These are phyloP conservation scores for Venusia cambrica DNA, from an alignment of 2,888 invertebrate species.

Conservation along the genomic window DNA sequence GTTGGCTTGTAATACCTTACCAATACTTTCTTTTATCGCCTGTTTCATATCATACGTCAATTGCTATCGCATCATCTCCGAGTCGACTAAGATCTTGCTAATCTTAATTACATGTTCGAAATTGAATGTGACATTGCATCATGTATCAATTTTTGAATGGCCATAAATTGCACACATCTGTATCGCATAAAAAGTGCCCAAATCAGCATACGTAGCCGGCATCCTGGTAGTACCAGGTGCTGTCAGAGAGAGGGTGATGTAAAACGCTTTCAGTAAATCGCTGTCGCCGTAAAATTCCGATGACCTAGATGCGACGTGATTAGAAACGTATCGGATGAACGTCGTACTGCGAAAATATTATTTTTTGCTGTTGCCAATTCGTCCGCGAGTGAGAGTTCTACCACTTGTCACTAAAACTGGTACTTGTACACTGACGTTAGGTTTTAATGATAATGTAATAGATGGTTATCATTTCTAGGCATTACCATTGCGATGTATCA, in stretches of 20 bases:
- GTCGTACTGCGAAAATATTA: constrained; percentile 66
- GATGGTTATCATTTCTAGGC: constrained; percentile 46
- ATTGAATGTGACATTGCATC: constrained; percentile 57
- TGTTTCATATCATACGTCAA: constrained; percentile 57
- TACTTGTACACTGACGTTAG: constrained; percentile 56
- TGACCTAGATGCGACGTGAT: constrained; percentile 75
- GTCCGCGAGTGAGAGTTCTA: constrained; percentile 77
- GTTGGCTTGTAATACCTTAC: constrained; percentile 55
- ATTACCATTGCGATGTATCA: constrained; percentile 8
- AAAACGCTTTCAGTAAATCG: constrained; percentile 75
- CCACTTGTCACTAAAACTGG: constrained; percentile 76
- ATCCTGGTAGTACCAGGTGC: constrained; percentile 74
- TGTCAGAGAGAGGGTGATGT: constrained; percentile 61
- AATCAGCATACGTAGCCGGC: constrained; percentile 51
- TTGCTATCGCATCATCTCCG: constrained; percentile 50
- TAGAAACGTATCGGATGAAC: constrained; percentile 72
- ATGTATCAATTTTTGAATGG: constrained; percentile 51
- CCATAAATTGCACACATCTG: constrained; percentile 18
- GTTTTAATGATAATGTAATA: constrained; percentile 65
- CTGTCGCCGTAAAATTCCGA: constrained; percentile 71
- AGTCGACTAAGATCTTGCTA: constrained; percentile 51
- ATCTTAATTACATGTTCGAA: constrained; percentile 64
- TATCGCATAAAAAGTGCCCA: constrained; percentile 42
- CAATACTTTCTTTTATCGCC: constrained; percentile 68
- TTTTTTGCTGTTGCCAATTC: constrained; percentile 75